These are phyloP conservation scores for Poecilia wingei DNA, from an alignment of 2,797 vertebrate species.

Conservation along the genomic window DNA sequence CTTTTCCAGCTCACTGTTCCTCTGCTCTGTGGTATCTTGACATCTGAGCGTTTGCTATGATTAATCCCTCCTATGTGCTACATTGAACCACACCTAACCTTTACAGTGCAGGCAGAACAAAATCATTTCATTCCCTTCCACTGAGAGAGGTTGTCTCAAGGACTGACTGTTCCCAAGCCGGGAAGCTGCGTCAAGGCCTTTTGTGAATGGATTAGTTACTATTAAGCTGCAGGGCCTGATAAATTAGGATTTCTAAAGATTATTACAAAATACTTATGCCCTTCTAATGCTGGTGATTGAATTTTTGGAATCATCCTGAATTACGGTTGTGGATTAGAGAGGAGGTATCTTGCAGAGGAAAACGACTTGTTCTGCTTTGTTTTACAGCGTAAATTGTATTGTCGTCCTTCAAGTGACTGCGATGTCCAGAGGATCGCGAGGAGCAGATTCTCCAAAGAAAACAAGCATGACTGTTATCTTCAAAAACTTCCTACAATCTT, in stretches of 20 bases:
- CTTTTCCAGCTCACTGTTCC: constrained; percentile 42
- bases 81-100: constrained; percentile 72
- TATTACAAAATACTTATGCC: constrained; percentile 83
- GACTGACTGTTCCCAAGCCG: constrained; percentile 74
- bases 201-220: constrained; percentile 82
- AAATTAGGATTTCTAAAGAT: constrained; percentile 83
- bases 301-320: constrained; percentile 80
- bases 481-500: constrained; percentile 74
- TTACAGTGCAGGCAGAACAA: constrained; percentile 65
- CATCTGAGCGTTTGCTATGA: constrained; percentile 68
- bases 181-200: constrained; percentile 75
- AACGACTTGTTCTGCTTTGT: constrained; percentile 61
- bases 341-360: constrained; percentile 59
- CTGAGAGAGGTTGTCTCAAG: constrained; percentile 77
- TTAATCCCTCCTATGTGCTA: constrained; percentile 69
- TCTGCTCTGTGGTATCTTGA: constrained; percentile 56
- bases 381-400: constrained; percentile 56
- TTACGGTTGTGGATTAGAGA: constrained; percentile 69
- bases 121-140: constrained; percentile 68
- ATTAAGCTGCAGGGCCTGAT: constrained; percentile 80
- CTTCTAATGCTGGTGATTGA: constrained; percentile 80
- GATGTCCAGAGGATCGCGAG: constrained; percentile 58
- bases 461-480: constrained; percentile 75
- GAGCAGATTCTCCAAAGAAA: constrained; percentile 70
- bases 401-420: constrained; percentile 63